A percentile compares a stretch with the other conserved stretches of the same genome.
Evolutionary conservation across 2,113 vertebrate species (phyloP).

Genomic region (Rhynchopsitta pachyrhyncha): DNA sequence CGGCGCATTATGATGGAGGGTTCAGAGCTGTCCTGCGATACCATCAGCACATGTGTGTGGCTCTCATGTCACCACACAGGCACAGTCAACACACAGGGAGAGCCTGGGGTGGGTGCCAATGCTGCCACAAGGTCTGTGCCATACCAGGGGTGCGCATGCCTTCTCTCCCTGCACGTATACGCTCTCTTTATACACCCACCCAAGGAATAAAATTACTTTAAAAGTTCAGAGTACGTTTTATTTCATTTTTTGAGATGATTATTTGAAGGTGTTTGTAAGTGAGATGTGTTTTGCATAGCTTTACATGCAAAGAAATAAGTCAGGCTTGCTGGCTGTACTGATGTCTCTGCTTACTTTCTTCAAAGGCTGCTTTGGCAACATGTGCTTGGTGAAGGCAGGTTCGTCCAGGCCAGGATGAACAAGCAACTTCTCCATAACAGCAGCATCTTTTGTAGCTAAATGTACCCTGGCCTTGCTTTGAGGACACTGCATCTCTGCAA

Average conservation of each 20-base stretch:
- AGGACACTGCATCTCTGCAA: neutral
- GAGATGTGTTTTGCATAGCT: neutral
- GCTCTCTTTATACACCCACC: rapidly evolving
- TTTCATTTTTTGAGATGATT: neutral
- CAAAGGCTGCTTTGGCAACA: neutral
- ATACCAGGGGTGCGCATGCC: rapidly evolving
- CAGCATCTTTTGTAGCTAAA: neutral
- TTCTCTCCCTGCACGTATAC: rapidly evolving
- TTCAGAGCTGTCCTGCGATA: rapidly evolving
- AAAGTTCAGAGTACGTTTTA: neutral
- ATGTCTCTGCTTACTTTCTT: rapidly evolving
- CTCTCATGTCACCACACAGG: rapidly evolving
- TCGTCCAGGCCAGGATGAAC: neutral
- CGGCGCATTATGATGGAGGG: rapidly evolving
- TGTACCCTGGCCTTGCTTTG: rapidly evolving
- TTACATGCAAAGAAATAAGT: too few relatives aligned
- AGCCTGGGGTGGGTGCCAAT: rapidly evolving
- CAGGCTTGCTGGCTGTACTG: neutral
- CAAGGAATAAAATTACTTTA: too few relatives aligned
- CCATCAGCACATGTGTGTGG: neutral
- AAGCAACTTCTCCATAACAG: neutral
- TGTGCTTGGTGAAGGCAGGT: neutral
- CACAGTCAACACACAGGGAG: rapidly evolving
- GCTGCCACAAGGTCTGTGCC: rapidly evolving
- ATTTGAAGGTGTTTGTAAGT: neutral